phyloP scores from a whole-genome alignment of 2,888 invertebrate genomes.

The Rambutsinella grinnellia region DNA sequence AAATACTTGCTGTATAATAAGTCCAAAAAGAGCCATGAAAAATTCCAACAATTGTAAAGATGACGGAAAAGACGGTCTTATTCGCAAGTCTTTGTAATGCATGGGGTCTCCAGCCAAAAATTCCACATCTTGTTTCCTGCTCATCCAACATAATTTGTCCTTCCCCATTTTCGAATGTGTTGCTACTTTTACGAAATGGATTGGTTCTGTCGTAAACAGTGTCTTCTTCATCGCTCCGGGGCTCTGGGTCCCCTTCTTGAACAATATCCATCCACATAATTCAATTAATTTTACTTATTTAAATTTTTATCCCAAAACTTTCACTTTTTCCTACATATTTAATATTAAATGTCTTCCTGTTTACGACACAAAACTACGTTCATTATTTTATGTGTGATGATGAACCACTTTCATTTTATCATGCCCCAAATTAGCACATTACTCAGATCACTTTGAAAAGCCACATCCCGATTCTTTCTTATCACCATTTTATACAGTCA shows the following conservation, averaged over 20 bases:
- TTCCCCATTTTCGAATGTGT: no score
- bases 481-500: no score
- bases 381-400: no score
- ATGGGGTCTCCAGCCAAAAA: slow-evolving; percentile 72
- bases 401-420: no score
- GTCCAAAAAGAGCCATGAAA: slow-evolving; percentile 77
- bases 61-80: slow-evolving; percentile 74
- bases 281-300: no score
- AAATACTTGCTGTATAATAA: slow-evolving; percentile 81
- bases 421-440: no score
- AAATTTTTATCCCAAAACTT: no score
- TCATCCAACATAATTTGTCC: slow-evolving; percentile 35
- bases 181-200: slow-evolving; percentile 39
- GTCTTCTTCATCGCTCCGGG: slow-evolving; percentile 49
- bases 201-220: slow-evolving; percentile 55
- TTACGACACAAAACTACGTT: no score
- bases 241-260: slow-evolving; percentile 36
- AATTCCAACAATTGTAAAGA: slow-evolving; percentile 78
- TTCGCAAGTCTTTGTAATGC: slow-evolving; percentile 76
- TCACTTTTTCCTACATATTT: no score
- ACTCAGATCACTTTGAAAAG: no score
- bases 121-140: slow-evolving; percentile 71
- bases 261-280: slow-evolving; percentile 53
- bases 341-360: no score
- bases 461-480: no score